These are phyloP conservation scores for Calcarius lapponicus DNA, from an alignment of 2,797 vertebrate species.

Conservation along the genomic window DNA sequence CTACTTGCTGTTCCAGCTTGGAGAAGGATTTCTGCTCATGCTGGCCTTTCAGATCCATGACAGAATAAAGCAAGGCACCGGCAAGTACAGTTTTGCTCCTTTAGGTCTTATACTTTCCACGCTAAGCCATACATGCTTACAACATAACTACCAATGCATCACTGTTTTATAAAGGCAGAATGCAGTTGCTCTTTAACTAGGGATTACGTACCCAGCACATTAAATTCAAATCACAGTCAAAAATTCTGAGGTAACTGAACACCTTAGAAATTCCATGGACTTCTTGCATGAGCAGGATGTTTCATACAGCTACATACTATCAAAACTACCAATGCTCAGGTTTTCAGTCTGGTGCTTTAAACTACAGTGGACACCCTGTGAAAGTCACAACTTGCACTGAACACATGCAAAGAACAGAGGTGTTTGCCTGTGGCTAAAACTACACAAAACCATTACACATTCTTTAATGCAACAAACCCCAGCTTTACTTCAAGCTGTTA, in stretches of 20 bases:
- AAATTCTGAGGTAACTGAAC: background rate
- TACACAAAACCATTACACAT: background rate
- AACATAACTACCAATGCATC: fast-evolving
- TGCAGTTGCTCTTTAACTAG: background rate
- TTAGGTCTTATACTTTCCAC: background rate
- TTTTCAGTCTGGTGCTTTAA: background rate
- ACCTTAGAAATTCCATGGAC: background rate
- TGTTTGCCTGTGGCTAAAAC: background rate
- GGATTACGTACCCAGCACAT: background rate
- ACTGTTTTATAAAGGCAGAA: background rate
- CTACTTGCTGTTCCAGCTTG: constrained; percentile 80
- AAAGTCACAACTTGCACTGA: background rate
- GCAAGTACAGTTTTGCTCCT: constrained; percentile 60
- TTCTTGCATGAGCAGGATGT: background rate
- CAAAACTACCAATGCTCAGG: background rate
- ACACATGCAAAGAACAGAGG: background rate
- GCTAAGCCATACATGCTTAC: fast-evolving
- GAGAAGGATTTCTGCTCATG: constrained; percentile 80
- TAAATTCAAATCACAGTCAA: background rate
- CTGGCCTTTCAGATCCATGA: constrained; percentile 76
- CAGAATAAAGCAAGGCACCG: constrained; percentile 65
- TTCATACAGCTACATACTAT: background rate
- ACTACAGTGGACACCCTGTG: background rate
- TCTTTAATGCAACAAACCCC: background rate
- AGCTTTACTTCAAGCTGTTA: background rate